Conservation (phyloP, 2,888 invertebrate genomes). For the Pristionchus japonicus region DNA sequence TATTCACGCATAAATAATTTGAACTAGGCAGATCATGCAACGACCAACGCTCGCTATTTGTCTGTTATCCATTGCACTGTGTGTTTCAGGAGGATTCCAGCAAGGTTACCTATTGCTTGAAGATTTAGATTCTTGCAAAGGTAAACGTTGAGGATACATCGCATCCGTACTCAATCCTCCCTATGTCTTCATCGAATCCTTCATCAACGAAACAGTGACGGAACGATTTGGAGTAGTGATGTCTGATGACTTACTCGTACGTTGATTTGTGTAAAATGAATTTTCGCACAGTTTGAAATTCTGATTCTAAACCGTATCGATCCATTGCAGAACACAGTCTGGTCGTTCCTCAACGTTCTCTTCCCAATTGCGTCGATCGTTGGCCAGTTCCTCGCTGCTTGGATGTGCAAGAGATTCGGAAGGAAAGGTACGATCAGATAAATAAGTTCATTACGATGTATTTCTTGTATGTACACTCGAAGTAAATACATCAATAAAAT, state of each 20-base stretch:
- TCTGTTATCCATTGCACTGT: constrained; percentile 49
- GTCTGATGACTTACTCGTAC: constrained; percentile 41
- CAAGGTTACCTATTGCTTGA: constrained; percentile 8
- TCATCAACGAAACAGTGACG: constrained; percentile 47
- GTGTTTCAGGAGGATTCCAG: constrained; percentile 48
- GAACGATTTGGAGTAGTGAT: constrained; percentile 46
- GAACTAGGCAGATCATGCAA: constrained; percentile 21
- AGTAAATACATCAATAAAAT: not conserved
- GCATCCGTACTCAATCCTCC: constrained; percentile 51
- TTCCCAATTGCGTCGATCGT: constrained; percentile 58
- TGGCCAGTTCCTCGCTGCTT: constrained; percentile 57
- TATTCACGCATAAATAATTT: too few species aligned
- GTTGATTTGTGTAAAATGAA: too few species aligned
- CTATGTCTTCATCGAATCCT: constrained; percentile 47
- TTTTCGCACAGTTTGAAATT: too few species aligned
- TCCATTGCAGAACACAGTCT: too few species aligned
- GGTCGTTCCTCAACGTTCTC: constrained; percentile 52
- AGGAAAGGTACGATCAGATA: too few species aligned
- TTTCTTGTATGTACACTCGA: too few species aligned
- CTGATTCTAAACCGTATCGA: too few species aligned
- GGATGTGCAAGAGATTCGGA: constrained; percentile 50
- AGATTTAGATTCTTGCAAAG: not conserved
- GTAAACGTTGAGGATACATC: constrained; percentile 37
- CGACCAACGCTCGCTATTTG: constrained; percentile 44
- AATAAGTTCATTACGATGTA: too few species aligned